Evolutionary conservation across 2,888 invertebrate species (phyloP).

Genomic region (Aspidiotus rigidus): DNA sequence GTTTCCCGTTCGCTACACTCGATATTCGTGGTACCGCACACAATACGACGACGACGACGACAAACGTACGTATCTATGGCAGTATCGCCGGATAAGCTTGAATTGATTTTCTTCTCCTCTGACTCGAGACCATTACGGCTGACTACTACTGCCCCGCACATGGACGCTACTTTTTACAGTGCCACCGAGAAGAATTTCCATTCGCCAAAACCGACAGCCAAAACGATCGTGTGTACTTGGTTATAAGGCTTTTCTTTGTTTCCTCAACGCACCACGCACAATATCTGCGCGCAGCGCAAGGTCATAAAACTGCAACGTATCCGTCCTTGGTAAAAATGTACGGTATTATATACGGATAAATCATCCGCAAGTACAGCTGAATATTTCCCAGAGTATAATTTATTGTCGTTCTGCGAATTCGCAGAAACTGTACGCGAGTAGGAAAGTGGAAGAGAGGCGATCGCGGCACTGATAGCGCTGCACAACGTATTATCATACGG

Average conservation of each 20-base stretch:
- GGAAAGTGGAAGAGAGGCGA: too few relatives aligned
- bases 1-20: conserved; percentile 28
- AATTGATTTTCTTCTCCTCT: background rate
- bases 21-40: background rate
- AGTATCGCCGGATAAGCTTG: too few relatives aligned
- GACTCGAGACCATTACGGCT: background rate
- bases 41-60: background rate
- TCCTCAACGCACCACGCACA: conserved; percentile 10
- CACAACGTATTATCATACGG: too few relatives aligned
- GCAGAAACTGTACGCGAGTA: too few relatives aligned
- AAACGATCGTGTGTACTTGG: conserved; percentile 4
- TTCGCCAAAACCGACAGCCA: background rate
- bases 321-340: conserved; percentile 31
- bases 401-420: too few relatives aligned
- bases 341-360: too few relatives aligned
- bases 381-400: too few relatives aligned
- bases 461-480: too few relatives aligned
- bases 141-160: background rate
- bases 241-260: background rate
- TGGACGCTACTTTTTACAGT: background rate
- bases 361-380: too few relatives aligned
- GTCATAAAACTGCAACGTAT: conserved; percentile 19
- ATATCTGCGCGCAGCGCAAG: conserved; percentile 13
- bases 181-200: background rate
- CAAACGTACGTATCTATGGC: too few relatives aligned